Evolutionary conservation across 1,140 invertebrate genomes (phyloP).

Genomic region (Aporrectodea caliginosa): DNA sequence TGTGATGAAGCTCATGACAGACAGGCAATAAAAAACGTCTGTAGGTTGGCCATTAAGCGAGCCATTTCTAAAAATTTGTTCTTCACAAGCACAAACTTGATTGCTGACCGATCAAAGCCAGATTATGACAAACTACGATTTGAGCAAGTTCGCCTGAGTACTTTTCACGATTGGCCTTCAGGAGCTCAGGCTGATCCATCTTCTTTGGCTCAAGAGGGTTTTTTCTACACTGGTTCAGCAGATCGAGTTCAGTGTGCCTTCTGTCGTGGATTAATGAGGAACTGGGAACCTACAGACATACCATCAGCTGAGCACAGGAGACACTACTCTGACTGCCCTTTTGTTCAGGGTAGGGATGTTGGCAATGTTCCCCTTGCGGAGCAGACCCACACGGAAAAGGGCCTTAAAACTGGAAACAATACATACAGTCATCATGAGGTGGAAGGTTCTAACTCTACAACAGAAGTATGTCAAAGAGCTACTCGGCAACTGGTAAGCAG

Average conservation of each 20-base stretch:
- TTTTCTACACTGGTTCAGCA: constrained; percentile 60
- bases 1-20: not conserved
- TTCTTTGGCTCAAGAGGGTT: constrained; percentile 29
- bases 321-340: constrained; percentile 63
- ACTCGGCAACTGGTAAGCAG: no score
- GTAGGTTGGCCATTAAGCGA: not conserved
- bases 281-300: constrained; percentile 79
- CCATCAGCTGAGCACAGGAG: constrained; percentile 83
- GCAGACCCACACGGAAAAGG: no score
- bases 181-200: not conserved
- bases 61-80: not conserved
- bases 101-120: not conserved
- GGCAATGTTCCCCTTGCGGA: no score
- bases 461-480: no score
- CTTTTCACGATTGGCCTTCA: constrained; percentile 20
- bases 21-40: not conserved
- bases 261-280: constrained; percentile 78
- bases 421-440: no score
- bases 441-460: no score
- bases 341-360: not conserved
- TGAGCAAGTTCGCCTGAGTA: not conserved
- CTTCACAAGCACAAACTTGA: not conserved
- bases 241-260: constrained; percentile 81
- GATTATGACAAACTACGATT: not conserved
- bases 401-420: no score